A percentile compares a stretch with the other conserved stretches of the same genome.
Evolutionary conservation across 2,113 vertebrate genomes (phyloP).

Genomic region (Trichechus manatus): DNA sequence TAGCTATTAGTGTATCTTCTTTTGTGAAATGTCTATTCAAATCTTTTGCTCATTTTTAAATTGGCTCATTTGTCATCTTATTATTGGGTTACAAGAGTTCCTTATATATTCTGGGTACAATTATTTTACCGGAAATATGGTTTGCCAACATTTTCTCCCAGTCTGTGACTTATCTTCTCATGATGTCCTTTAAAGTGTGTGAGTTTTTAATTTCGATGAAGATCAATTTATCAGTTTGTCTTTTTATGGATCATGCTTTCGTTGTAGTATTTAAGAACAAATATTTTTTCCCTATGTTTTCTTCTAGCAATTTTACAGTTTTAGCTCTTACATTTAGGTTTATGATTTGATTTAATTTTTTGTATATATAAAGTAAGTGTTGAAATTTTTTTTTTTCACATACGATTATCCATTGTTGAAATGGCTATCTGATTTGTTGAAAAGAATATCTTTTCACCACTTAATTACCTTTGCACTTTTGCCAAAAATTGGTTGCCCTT

Average conservation of each 20-base stretch:
- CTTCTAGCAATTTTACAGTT: background rate
- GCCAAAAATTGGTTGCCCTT: conserved; percentile 17
- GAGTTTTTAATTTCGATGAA: background rate
- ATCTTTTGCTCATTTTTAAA: conserved; percentile 10
- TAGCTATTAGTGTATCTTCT: background rate
- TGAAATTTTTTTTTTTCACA: background rate
- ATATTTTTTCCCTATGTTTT: background rate
- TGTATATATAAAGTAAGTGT: background rate
- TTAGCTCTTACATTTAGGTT: background rate
- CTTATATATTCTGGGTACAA: background rate
- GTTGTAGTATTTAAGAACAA: background rate
- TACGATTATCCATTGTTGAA: background rate
- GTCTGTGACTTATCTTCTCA: background rate
- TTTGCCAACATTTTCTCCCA: background rate
- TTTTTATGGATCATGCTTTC: background rate
- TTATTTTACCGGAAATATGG: background rate
- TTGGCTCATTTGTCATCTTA: background rate
- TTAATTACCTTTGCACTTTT: background rate
- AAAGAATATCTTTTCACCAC: background rate
- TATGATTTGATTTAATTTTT: background rate
- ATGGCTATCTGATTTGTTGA: background rate
- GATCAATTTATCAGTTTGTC: background rate
- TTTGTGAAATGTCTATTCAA: background rate
- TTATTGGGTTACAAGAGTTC: background rate
- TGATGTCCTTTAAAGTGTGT: background rate